These are phyloP conservation scores for Sarcophaga bullata DNA, from an alignment of 1,140 invertebrate genomes.

Conservation along the genomic window DNA sequence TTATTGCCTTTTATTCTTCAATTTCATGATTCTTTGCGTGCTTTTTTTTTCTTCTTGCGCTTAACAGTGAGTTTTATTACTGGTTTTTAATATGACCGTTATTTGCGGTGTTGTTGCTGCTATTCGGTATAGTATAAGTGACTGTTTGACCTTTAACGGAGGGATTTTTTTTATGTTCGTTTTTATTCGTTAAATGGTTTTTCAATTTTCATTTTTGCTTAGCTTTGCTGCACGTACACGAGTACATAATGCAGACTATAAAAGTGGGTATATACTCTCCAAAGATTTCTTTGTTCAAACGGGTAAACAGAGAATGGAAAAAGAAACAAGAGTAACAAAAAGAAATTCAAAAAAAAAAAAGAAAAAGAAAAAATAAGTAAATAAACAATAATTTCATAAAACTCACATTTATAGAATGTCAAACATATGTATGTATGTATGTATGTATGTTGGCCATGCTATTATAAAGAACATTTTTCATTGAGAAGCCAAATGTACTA, in stretches of 20 bases:
- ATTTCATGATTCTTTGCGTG: too few species aligned
- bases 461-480: neutral
- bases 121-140: neutral
- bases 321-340: too few species aligned
- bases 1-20: too few species aligned
- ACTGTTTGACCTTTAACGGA: slow-evolving; percentile 23
- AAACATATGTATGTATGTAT: too few species aligned
- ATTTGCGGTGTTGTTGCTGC: neutral
- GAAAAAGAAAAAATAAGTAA: too few species aligned
- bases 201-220: neutral
- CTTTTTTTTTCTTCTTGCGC: neutral
- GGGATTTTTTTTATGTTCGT: neutral
- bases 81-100: neutral
- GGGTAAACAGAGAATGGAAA: too few species aligned
- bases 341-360: too few species aligned
- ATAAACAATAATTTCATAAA: neutral
- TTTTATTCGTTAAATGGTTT: neutral
- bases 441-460: neutral
- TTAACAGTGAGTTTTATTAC: neutral
- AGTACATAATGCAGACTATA: too few species aligned
- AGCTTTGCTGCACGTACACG: too few species aligned
- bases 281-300: too few species aligned
- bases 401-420: neutral
- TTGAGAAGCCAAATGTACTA: neutral
- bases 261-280: too few species aligned